These are phyloP conservation scores for Eutrigla gurnardus DNA, from an alignment of 2,797 vertebrate genomes.

Conservation along the genomic window DNA sequence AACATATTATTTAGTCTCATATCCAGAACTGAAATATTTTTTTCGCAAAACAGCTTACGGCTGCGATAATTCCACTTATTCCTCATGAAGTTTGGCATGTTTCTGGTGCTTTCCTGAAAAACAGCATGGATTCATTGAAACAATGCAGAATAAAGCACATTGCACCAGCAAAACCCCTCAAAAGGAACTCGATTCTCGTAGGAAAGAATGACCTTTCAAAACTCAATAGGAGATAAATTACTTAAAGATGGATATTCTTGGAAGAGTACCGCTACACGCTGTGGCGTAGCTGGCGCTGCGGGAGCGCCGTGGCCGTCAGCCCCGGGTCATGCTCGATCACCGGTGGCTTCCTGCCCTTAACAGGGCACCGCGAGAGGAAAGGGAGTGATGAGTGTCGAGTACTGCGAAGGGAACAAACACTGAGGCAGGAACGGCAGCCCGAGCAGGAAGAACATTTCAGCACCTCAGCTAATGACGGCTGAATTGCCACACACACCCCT, in stretches of 20 bases:
- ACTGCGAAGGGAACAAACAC: slow-evolving; percentile 71
- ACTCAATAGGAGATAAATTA: slow-evolving; percentile 25
- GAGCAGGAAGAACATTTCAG: slow-evolving; percentile 79
- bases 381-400: slow-evolving; percentile 66
- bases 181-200: background rate
- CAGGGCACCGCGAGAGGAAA: slow-evolving; percentile 37
- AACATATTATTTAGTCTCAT: background rate
- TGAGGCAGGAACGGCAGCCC: slow-evolving; percentile 62
- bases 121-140: slow-evolving; percentile 10
- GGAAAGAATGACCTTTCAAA: slow-evolving; percentile 10
- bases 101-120: slow-evolving; percentile 19
- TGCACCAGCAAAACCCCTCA: background rate
- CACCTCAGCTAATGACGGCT: slow-evolving; percentile 77
- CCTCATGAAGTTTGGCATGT: slow-evolving; percentile 13
- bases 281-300: slow-evolving; percentile 22
- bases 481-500: slow-evolving; percentile 58
- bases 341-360: slow-evolving; percentile 67
- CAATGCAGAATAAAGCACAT: background rate
- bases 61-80: slow-evolving; percentile 2
- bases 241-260: slow-evolving; percentile 20
- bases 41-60: slow-evolving; percentile 17
- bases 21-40: background rate
- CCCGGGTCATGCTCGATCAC: slow-evolving; percentile 54
- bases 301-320: slow-evolving; percentile 31
- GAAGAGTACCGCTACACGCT: background rate